These are phyloP conservation scores for Luidia sarsii DNA, from an alignment of 53 echinoderm and acorn worm genomes.

Conservation along the genomic window DNA sequence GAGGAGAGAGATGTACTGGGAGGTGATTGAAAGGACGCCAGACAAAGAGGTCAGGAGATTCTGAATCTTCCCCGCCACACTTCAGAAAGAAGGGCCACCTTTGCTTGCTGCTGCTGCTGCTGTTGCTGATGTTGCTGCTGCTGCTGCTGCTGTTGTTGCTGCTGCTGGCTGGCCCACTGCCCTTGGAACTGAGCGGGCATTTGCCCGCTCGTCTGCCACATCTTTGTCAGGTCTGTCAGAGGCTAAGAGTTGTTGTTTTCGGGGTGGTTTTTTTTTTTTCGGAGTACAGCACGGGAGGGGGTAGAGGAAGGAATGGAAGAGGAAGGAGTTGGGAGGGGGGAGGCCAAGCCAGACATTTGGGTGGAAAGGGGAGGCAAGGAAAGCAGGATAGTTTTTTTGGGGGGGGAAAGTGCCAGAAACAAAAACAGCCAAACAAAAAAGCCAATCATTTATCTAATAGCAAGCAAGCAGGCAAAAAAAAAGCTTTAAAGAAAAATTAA, in stretches of 20 bases:
- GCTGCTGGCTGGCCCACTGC: slow-evolving; percentile 44
- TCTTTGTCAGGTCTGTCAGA: slow-evolving; percentile 70
- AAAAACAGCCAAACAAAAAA: slow-evolving; percentile 4
- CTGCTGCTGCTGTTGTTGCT: slow-evolving; percentile 34
- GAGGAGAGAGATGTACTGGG: neutral
- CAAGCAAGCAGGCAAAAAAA: slow-evolving; percentile 38
- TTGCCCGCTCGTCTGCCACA: slow-evolving; percentile 55
- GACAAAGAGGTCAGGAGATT: too few relatives aligned
- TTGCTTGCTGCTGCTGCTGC: slow-evolving; percentile 48
- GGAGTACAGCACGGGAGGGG: slow-evolving; percentile 3
- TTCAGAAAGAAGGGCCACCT: slow-evolving; percentile 24
- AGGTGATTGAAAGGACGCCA: neutral
- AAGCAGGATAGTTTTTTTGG: too few relatives aligned
- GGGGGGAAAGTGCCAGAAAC: too few relatives aligned
- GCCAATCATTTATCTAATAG: neutral
- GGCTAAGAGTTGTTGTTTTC: too few relatives aligned
- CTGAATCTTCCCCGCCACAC: neutral
- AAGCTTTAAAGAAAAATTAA: too few relatives aligned
- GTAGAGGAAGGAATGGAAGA: neutral
- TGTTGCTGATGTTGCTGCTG: slow-evolving; percentile 56
- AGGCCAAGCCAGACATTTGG: neutral
- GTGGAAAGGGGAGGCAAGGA: neutral
- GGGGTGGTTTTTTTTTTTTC: too few relatives aligned
- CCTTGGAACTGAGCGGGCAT: slow-evolving; percentile 34
- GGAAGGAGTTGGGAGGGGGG: neutral